Evolutionary conservation across 2,797 vertebrate species (phyloP).

Genomic region (Notolabrus celidotus): DNA sequence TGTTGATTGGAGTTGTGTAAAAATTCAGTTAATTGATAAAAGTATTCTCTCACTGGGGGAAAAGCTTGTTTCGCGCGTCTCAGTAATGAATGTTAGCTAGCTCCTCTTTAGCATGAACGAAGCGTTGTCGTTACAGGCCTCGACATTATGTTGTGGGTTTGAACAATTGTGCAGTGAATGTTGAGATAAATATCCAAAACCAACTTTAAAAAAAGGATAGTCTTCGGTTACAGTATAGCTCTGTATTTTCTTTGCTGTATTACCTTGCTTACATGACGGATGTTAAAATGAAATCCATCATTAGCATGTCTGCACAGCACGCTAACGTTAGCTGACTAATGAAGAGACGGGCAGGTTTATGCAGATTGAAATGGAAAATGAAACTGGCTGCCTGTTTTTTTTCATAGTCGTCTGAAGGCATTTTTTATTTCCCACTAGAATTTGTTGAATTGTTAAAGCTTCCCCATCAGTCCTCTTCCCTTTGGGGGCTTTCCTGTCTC

Average conservation of each 20-base stretch:
- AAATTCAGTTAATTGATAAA: neutral
- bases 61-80: constrained; percentile 51
- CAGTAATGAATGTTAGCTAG: constrained; percentile 56
- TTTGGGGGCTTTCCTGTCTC: constrained; percentile 80
- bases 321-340: neutral
- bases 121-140: constrained; percentile 41
- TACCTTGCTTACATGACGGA: too few species aligned
- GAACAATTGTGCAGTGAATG: neutral
- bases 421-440: constrained; percentile 82
- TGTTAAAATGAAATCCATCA: too few species aligned
- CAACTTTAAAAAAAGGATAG: too few species aligned
- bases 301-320: too few species aligned
- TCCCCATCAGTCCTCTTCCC: constrained; percentile 80
- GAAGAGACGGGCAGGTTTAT: constrained; percentile 12
- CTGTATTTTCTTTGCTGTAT: too few species aligned
- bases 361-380: constrained; percentile 34
- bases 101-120: constrained; percentile 37
- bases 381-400: constrained; percentile 50
- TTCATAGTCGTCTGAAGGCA: constrained; percentile 76
- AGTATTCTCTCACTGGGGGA: neutral
- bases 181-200: too few species aligned
- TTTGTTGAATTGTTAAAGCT: constrained; percentile 85
- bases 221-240: too few species aligned
- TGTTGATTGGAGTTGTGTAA: accelerated
- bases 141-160: neutral